Percentiles rank a stretch among this genome's conserved stretches.
Conservation (phyloP, 2,113 vertebrate species). For the Capricornis sumatraensis region DNA sequence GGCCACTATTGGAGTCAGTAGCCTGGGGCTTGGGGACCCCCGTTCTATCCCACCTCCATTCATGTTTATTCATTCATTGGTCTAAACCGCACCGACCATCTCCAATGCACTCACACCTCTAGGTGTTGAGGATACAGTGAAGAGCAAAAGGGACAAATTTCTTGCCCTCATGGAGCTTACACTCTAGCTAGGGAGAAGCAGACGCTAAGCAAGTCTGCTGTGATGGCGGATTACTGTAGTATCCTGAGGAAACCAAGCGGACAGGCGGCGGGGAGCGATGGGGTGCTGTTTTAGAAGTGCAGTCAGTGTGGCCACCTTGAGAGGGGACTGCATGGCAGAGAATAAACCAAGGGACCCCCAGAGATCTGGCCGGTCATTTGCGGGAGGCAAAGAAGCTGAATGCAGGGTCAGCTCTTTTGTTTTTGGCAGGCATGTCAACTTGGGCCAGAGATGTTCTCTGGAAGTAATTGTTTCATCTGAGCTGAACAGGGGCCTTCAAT, state of each 20-base stretch:
- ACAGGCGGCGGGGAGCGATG: accelerated
- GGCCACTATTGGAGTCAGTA: neutral
- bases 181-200: neutral
- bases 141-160: neutral
- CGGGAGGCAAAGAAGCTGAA: neutral
- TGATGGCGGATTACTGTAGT: neutral
- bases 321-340: neutral
- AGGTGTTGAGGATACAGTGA: neutral
- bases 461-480: neutral
- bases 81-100: neutral
- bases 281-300: too few species aligned
- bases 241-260: neutral
- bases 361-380: neutral
- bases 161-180: neutral
- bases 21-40: neutral
- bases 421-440: neutral
- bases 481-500: neutral
- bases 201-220: neutral
- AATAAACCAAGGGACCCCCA: neutral
- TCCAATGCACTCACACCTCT: neutral
- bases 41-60: neutral
- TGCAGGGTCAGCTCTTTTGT: neutral
- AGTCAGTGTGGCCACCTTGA: neutral
- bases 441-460: neutral
- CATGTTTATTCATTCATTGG: neutral